These are phyloP conservation scores for Caranx melampygus DNA, from an alignment of 2,113 vertebrate genomes.

Conservation along the genomic window DNA sequence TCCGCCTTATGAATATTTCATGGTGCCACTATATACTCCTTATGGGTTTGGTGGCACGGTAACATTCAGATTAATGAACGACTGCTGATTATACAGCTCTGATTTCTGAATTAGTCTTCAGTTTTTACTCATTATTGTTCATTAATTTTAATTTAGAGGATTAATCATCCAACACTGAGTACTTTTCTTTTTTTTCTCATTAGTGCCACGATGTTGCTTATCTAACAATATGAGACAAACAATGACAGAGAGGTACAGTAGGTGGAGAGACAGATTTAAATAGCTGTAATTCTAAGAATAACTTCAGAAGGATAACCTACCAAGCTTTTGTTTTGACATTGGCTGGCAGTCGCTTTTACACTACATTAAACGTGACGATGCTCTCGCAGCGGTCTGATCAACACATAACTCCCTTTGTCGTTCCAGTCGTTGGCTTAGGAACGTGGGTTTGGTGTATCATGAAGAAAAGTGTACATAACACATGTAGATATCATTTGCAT, in stretches of 20 bases:
- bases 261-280: constrained; percentile 52
- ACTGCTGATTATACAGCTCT: background rate
- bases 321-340: constrained; percentile 42
- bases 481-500: background rate
- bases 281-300: constrained; percentile 70
- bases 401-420: constrained; percentile 20
- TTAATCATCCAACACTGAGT: background rate
- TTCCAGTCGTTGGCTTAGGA: constrained; percentile 8
- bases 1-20: constrained; percentile 15
- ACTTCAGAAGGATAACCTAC: constrained; percentile 59
- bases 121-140: background rate
- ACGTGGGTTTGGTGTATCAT: constrained; percentile 1
- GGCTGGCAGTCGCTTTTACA: constrained; percentile 42
- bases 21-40: constrained; percentile 8
- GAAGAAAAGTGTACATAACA: constrained; percentile 1
- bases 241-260: constrained; percentile 12
- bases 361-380: constrained; percentile 24
- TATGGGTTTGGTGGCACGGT: background rate
- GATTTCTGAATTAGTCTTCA: background rate
- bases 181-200: background rate
- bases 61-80: constrained; percentile 2
- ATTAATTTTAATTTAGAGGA: background rate
- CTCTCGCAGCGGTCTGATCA: constrained; percentile 6
- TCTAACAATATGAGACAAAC: constrained; percentile 17
- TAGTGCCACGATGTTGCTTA: background rate